Conservation (phyloP, 2,888 invertebrate species). For the Strigamia maritima region DNA sequence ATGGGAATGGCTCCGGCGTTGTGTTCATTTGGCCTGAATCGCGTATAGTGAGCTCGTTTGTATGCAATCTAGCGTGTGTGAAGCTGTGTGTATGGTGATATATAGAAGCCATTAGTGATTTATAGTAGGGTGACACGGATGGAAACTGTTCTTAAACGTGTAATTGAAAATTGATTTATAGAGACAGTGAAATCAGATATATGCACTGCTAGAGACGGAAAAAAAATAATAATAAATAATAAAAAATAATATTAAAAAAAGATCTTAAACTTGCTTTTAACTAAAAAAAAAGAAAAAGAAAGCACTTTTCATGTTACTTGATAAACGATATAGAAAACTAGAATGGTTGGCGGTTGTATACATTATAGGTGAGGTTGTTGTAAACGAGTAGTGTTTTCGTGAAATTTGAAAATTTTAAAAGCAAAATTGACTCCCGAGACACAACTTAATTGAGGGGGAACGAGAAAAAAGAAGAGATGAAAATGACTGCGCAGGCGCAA, state of each 20-base stretch:
- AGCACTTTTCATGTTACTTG: background rate
- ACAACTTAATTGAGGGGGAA: constrained; percentile 15
- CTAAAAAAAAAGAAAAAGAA: background rate
- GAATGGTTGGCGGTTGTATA: constrained; percentile 1
- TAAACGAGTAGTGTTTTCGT: constrained; percentile 1
- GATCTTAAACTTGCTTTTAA: background rate
- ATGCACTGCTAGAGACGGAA: constrained; percentile 6
- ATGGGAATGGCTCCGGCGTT: constrained; percentile 25
- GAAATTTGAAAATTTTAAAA: constrained; percentile 15
- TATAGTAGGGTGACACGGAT: constrained; percentile 36
- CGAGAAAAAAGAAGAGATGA: background rate
- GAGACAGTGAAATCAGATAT: constrained; percentile 39
- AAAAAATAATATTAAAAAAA: background rate
- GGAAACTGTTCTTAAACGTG: constrained; percentile 38
- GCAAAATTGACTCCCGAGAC: constrained; percentile 15
- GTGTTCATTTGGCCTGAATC: constrained; percentile 25
- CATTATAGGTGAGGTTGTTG: constrained; percentile 4
- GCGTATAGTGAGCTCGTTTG: constrained; percentile 26
- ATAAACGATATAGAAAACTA: constrained; percentile 1
- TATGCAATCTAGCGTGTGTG: constrained; percentile 35
- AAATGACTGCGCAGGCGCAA: constrained; percentile 10
- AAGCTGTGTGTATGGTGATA: constrained; percentile 30
- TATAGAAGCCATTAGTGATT: constrained; percentile 39
- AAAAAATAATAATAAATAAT: background rate
- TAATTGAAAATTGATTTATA: constrained; percentile 41